A percentile compares a stretch with the other conserved stretches of the same genome.
Evolutionary conservation across 2,797 vertebrate genomes (phyloP).

Genomic region (Brachymystax lenok): DNA sequence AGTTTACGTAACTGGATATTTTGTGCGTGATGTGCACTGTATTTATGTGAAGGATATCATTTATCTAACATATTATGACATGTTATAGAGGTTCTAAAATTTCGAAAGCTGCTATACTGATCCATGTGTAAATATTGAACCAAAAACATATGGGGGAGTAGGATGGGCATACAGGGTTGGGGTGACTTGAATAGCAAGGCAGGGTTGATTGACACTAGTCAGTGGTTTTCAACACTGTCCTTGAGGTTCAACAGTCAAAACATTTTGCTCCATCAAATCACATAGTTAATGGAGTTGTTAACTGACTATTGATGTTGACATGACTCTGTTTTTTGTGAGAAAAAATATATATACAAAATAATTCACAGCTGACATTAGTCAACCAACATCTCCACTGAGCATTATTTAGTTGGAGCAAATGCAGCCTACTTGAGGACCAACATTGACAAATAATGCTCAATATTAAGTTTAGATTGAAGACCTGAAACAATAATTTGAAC

Average conservation of each 20-base stretch:
- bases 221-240: neutral
- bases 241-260: neutral
- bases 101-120: constrained; percentile 36
- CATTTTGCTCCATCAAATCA: neutral
- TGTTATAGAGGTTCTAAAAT: constrained; percentile 20
- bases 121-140: constrained; percentile 18
- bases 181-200: constrained; percentile 9
- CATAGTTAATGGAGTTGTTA: neutral
- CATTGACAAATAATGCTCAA: neutral
- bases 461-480: neutral
- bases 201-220: constrained; percentile 8
- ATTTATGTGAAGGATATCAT: constrained; percentile 12
- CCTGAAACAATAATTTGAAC: neutral
- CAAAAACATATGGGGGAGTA: constrained; percentile 14
- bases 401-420: constrained; percentile 1
- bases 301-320: neutral
- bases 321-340: neutral
- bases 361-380: neutral
- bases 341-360: neutral
- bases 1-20: constrained; percentile 33
- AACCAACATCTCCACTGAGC: constrained; percentile 2
- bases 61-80: constrained; percentile 1
- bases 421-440: neutral
- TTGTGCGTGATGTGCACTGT: constrained; percentile 43
- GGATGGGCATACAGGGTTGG: constrained; percentile 10